Conservation (phyloP, 2,888 invertebrate genomes). For the Odontomyia ornata region DNA sequence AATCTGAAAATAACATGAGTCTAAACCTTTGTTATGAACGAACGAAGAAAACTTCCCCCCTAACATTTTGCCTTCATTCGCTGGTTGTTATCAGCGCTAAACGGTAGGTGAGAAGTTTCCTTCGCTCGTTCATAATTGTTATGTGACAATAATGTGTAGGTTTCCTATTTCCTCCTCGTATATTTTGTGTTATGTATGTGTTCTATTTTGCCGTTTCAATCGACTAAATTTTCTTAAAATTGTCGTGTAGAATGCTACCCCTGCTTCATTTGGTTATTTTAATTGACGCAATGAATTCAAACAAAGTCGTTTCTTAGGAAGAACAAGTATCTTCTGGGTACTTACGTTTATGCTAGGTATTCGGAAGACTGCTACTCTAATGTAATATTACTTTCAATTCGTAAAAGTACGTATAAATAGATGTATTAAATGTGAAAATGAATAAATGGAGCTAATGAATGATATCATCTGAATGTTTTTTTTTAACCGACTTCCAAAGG, state of each 20-base stretch:
- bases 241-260: neutral
- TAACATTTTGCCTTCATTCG: too few relatives aligned
- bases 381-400: neutral
- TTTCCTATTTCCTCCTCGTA: slow-evolving; percentile 28
- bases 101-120: too few relatives aligned
- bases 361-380: neutral
- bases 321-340: neutral
- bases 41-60: too few relatives aligned
- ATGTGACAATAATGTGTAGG: too few relatives aligned
- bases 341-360: neutral
- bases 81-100: too few relatives aligned
- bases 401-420: neutral
- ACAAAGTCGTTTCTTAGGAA: neutral
- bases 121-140: too few relatives aligned
- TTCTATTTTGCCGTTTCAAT: neutral
- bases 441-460: slow-evolving; percentile 20
- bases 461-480: neutral
- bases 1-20: too few relatives aligned
- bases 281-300: neutral
- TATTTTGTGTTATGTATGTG: neutral
- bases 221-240: neutral
- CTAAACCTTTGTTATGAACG: too few relatives aligned
- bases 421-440: neutral
- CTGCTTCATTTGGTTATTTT: neutral
- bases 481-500: too few relatives aligned